phyloP scores from a whole-genome alignment of 1,140 invertebrate genomes.

The Chrysopa pallens region DNA sequence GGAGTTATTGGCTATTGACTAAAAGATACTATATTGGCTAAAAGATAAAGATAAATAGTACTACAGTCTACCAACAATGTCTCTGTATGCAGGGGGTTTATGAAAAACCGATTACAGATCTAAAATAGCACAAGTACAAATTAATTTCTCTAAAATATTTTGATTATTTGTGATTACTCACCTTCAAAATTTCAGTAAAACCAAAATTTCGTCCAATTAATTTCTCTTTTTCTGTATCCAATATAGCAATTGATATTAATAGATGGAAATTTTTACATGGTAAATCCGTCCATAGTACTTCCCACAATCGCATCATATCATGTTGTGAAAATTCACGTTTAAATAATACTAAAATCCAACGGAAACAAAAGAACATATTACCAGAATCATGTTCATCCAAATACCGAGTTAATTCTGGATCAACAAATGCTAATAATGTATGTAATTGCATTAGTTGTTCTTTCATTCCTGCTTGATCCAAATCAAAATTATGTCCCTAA shows the following conservation, averaged over 20 bases:
- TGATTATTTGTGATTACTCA: too few relatives aligned
- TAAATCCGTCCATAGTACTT: slow-evolving; percentile 77
- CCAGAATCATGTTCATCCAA: slow-evolving; percentile 80
- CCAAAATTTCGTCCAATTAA: slow-evolving; percentile 83
- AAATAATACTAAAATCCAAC: slow-evolving; percentile 73
- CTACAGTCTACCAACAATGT: too few relatives aligned
- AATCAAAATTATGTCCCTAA: slow-evolving; percentile 87
- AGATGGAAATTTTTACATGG: slow-evolving; percentile 92
- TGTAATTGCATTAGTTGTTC: slow-evolving; percentile 73
- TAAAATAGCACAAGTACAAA: too few relatives aligned
- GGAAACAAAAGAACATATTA: slow-evolving; percentile 98
- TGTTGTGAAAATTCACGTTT: slow-evolving; percentile 60
- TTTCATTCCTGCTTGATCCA: slow-evolving; percentile 96
- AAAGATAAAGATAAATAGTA: too few relatives aligned
- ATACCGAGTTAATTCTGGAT: slow-evolving; percentile 73
- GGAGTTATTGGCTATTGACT: too few relatives aligned
- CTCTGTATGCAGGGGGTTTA: too few relatives aligned
- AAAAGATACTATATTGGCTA: too few relatives aligned
- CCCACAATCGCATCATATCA: slow-evolving; percentile 62
- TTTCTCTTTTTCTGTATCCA: slow-evolving; percentile 69
- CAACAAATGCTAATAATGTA: slow-evolving; percentile 58
- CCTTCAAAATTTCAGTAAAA: slow-evolving; percentile 92
- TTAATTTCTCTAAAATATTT: too few relatives aligned
- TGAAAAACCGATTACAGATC: too few relatives aligned
- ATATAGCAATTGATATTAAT: slow-evolving; percentile 73